Conservation (phyloP, 2,797 vertebrate genomes). For the Pachyuromys duprasi region DNA sequence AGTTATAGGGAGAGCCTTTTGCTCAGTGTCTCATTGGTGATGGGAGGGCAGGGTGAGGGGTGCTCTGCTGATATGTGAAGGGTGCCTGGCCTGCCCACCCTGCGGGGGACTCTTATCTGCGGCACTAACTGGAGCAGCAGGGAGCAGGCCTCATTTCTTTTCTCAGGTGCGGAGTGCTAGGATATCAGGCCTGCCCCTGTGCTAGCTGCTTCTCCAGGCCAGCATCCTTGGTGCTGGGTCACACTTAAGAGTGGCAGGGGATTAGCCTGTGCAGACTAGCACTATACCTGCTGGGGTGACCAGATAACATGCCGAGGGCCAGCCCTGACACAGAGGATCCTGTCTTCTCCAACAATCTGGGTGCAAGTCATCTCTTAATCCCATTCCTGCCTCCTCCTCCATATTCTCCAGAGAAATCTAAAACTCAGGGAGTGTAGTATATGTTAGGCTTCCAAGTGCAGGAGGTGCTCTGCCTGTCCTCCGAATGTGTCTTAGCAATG, state of each 20-base stretch:
- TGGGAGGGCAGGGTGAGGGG: background rate
- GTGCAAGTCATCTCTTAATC: accelerated
- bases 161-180: background rate
- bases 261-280: background rate
- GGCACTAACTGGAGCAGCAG: too few relatives aligned
- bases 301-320: background rate
- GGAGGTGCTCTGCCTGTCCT: too few relatives aligned
- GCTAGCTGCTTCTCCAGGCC: background rate
- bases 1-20: background rate
- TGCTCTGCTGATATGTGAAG: background rate
- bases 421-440: accelerated
- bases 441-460: background rate
- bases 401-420: background rate
- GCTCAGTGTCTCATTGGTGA: background rate
- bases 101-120: slow-evolving; percentile 80
- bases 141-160: background rate
- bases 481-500: background rate
- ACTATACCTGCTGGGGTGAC: background rate
- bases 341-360: background rate
- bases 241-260: background rate
- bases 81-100: background rate
- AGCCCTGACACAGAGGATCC: accelerated
- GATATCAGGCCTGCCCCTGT: background rate
- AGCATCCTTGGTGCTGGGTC: background rate
- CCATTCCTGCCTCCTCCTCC: background rate